phyloP scores from a whole-genome alignment of 2,113 vertebrate species.

The Lophochroa leadbeateri region DNA sequence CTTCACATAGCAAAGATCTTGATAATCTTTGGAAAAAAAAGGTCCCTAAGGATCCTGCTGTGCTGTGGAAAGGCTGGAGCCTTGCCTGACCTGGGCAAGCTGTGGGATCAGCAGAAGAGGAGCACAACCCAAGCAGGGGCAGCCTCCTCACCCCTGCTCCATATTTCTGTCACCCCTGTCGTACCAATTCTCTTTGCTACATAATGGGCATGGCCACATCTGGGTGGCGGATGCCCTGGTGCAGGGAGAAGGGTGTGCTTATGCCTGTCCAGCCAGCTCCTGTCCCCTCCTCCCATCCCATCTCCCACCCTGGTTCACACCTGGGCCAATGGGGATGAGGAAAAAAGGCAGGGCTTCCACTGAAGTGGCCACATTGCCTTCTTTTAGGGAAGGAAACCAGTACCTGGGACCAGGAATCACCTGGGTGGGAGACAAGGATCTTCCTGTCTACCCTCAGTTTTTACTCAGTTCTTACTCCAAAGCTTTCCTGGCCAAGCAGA shows the following conservation, averaged over 20 bases:
- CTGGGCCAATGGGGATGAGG: not conserved
- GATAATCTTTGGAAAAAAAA: not conserved
- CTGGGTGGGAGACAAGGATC: not conserved
- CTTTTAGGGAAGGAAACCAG: not conserved
- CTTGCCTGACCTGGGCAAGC: not conserved
- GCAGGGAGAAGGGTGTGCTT: not conserved
- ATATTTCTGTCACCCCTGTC: fast-evolving
- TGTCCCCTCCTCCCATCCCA: not conserved
- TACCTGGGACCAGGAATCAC: fast-evolving
- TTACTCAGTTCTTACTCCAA: not conserved
- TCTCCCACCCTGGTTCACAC: not conserved
- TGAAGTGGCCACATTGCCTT: fast-evolving
- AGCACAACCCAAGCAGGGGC: not conserved
- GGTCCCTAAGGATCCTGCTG: not conserved
- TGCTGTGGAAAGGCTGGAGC: not conserved
- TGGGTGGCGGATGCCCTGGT: not conserved
- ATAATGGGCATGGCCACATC: not conserved
- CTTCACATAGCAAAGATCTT: not conserved
- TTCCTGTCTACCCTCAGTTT: not conserved
- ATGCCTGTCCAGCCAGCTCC: not conserved
- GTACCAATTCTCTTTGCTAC: not conserved
- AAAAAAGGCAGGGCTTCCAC: not conserved
- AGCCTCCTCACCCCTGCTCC: not conserved
- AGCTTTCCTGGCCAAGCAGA: not conserved
- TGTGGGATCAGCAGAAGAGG: not conserved